These are phyloP conservation scores for Leptinotarsa lineolata DNA, from an alignment of 1,140 invertebrate species.

Conservation along the genomic window DNA sequence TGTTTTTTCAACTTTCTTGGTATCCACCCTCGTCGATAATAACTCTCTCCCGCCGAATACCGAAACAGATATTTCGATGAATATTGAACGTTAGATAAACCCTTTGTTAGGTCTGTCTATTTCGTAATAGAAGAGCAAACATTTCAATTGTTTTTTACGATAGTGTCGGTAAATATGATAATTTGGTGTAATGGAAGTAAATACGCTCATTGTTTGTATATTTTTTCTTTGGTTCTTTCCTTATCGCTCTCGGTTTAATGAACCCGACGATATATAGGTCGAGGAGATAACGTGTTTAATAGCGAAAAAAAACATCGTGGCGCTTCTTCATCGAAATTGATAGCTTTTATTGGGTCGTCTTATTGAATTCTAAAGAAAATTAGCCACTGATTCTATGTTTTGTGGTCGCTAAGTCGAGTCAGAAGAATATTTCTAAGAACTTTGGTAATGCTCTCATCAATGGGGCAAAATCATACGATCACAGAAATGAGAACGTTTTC, in stretches of 20 bases:
- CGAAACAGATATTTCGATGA: neutral
- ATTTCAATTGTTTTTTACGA: conserved; percentile 28
- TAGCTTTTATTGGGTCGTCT: too few species aligned
- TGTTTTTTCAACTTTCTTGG: too few species aligned
- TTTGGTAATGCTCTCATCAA: too few species aligned
- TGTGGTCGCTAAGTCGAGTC: too few species aligned
- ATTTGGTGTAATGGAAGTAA: conserved; percentile 37
- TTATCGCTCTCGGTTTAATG: conserved; percentile 39
- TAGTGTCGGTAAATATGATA: conserved; percentile 37
- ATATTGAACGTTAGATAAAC: conserved; percentile 6
- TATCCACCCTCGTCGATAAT: too few species aligned
- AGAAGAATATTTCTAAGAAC: too few species aligned
- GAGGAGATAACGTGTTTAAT: conserved; percentile 31
- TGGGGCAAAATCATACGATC: too few species aligned
- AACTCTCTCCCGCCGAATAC: neutral
- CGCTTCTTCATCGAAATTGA: neutral
- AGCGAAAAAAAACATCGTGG: neutral
- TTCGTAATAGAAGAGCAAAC: conserved; percentile 25
- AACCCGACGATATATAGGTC: conserved; percentile 38
- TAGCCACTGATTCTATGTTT: too few species aligned
- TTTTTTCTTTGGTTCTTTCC: conserved; percentile 34
- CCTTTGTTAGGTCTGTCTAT: neutral
- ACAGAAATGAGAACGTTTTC: too few species aligned
- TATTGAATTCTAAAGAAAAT: too few species aligned
- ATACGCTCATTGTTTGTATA: conserved; percentile 31